phyloP scores from a whole-genome alignment of 37 sponge, comb jelly and placozoan species.

The Agelas oroides region DNA sequence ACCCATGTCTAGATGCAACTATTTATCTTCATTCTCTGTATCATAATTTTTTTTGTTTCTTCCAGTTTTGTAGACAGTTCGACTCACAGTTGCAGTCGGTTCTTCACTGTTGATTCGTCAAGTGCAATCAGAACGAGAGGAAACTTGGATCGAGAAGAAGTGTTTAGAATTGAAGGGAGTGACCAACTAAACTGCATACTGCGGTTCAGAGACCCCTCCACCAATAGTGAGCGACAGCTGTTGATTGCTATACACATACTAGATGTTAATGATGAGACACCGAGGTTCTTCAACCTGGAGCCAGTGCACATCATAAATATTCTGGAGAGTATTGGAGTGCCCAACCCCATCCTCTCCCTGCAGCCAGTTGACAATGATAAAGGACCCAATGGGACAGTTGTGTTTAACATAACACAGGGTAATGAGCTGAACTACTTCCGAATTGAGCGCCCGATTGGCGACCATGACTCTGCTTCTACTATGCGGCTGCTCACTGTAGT shows the following conservation, averaged over 20 bases:
- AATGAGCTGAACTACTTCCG: slow-evolving; percentile 51
- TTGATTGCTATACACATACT: slow-evolving; percentile 20
- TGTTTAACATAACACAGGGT: slow-evolving; percentile 46
- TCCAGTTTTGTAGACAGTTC: too few species aligned
- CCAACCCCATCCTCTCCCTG: slow-evolving; percentile 27
- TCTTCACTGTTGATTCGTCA: slow-evolving; percentile 23
- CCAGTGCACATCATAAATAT: slow-evolving; percentile 20
- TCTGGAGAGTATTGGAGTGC: slow-evolving; percentile 15
- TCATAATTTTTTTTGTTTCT: too few species aligned
- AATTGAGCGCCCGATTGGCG: slow-evolving; percentile 9
- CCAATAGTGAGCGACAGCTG: neutral
- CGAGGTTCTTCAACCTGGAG: slow-evolving; percentile 50
- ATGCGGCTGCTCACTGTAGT: slow-evolving; percentile 26
- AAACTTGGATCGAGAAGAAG: slow-evolving; percentile 64
- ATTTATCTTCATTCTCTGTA: too few species aligned
- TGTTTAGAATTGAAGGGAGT: slow-evolving; percentile 1
- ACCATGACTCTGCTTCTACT: neutral
- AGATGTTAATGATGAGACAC: slow-evolving; percentile 73
- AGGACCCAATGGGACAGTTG: slow-evolving; percentile 63
- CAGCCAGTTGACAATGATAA: slow-evolving; percentile 61
- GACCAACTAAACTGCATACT: slow-evolving; percentile 43
- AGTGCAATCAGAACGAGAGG: slow-evolving; percentile 15
- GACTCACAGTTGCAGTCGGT: neutral
- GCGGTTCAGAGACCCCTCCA: neutral
- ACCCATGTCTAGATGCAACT: too few species aligned